Evolutionary conservation across 2,113 vertebrate species (phyloP).

Genomic region (Cavia aperea): DNA sequence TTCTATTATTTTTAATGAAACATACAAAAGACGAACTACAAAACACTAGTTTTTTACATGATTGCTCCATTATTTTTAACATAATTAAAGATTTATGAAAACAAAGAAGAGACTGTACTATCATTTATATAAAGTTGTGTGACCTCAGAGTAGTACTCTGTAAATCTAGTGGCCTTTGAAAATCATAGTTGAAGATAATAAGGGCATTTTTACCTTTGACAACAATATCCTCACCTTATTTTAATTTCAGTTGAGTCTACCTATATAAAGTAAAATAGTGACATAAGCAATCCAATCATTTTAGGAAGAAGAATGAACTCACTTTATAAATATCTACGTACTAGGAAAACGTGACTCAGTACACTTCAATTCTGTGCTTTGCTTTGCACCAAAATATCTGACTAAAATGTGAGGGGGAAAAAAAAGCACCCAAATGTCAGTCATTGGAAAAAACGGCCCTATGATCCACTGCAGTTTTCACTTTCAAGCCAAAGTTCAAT

Average conservation of each 20-base stretch:
- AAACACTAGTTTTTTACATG: neutral
- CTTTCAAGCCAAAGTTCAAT: slow-evolving; percentile 59
- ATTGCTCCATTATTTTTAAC: neutral
- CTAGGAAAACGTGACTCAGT: neutral
- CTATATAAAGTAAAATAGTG: neutral
- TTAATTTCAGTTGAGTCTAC: slow-evolving; percentile 10
- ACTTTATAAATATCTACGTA: neutral
- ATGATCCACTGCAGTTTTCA: slow-evolving; percentile 39
- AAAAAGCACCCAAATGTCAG: slow-evolving; percentile 50
- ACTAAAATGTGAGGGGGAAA: slow-evolving; percentile 42
- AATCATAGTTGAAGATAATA: slow-evolving; percentile 8
- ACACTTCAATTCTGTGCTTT: slow-evolving; percentile 4
- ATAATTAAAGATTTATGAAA: neutral
- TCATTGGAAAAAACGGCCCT: slow-evolving; percentile 44
- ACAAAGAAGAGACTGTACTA: neutral
- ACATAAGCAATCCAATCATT: neutral
- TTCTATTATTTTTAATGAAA: slow-evolving; percentile 24
- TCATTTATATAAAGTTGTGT: neutral
- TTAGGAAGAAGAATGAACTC: neutral
- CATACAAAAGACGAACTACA: neutral
- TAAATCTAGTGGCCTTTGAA: neutral
- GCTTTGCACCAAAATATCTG: slow-evolving; percentile 58
- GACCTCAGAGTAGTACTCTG: neutral
- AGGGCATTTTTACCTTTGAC: slow-evolving; percentile 5
- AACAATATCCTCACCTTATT: neutral